Conservation (phyloP, 2,113 vertebrate genomes). For the Catharus minimus region DNA sequence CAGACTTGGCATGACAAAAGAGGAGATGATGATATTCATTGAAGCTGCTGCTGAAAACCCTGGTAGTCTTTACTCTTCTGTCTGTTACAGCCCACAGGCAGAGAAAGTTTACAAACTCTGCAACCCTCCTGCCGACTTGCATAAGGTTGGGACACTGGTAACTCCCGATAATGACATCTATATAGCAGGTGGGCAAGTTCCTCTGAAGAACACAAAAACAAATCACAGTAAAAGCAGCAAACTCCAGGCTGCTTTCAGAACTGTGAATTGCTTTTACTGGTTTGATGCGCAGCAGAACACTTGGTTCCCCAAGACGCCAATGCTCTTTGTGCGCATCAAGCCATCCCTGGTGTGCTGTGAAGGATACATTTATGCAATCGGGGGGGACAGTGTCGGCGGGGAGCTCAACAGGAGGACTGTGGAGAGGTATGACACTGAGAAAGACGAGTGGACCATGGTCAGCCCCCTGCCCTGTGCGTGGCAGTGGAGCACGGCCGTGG, state of each 20-base stretch:
- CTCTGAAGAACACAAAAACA: constrained; percentile 87
- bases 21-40: constrained; percentile 98
- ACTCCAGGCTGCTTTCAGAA: constrained; percentile 88
- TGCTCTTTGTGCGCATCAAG: constrained; percentile 91
- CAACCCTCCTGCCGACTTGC: constrained; percentile 90
- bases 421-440: constrained; percentile 92
- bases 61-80: constrained; percentile 81
- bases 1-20: constrained; percentile 97
- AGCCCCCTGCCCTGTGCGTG: constrained; percentile 92
- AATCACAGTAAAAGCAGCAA: constrained; percentile 88
- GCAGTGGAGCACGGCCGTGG: constrained; percentile 93
- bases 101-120: constrained; percentile 97
- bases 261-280: constrained; percentile 96
- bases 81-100: constrained; percentile 96
- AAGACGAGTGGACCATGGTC: constrained; percentile 93
- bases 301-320: constrained; percentile 94
- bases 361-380: constrained; percentile 95
- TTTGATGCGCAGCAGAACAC: constrained; percentile 96
- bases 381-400: constrained; percentile 88
- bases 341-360: constrained; percentile 94
- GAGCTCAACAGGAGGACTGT: constrained; percentile 93
- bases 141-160: constrained; percentile 93
- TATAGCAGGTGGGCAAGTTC: constrained; percentile 93
- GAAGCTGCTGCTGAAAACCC: constrained; percentile 90
- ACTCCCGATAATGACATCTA: constrained; percentile 97